Evolutionary conservation across 2,797 vertebrate genomes (phyloP), one percentile per base, ranked within the genome.

Genomic region (Brachymystax lenok): DNA sequence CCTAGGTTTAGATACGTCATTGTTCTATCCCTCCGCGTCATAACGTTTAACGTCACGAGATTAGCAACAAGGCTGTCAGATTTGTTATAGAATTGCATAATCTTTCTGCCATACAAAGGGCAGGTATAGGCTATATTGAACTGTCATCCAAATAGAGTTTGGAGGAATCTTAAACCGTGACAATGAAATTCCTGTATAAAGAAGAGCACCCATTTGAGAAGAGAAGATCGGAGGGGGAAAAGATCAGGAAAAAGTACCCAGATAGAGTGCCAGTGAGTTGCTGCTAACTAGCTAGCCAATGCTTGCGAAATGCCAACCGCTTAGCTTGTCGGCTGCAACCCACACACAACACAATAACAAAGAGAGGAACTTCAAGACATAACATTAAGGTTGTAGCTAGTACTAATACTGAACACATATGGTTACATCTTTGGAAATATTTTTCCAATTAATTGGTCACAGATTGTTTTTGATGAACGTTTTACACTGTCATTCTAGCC

Each of bases 161-260:
- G 5, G 4, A 67, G 50, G 1, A 24, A 71, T n/a, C 24, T 28
- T 10, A 51, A 28, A 19, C 24, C 30, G n/a, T 5, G 71, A 77
- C 71, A 27, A 96, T 96, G 96, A 96, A 96, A 88, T 96, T 96
- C 91, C 94, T 96, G 72, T 96, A 96, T 78, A 96, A 96, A 88
- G 95, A 96, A 74, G 96, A 96, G 76, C 95, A 96, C 75, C 95
- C 95, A 13, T 96, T 96, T 79, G 95, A 96, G 79, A 96, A 96
- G 88, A 90, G 96, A 88, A 95, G 96, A 90, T 96, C 96, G 78
- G 96, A 96, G 86, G 96, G 96, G 28, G 96, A 96, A 88, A 96
- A 96, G 83, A 96, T 96, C 87, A 85, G 95, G 77, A 96, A 96
- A 93, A 96, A 96, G 82, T 96, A 96, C 0, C 96, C 96, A 3